Evolutionary conservation across 2,797 vertebrate genomes (phyloP).

Genomic region (Okamejei kenojei): DNA sequence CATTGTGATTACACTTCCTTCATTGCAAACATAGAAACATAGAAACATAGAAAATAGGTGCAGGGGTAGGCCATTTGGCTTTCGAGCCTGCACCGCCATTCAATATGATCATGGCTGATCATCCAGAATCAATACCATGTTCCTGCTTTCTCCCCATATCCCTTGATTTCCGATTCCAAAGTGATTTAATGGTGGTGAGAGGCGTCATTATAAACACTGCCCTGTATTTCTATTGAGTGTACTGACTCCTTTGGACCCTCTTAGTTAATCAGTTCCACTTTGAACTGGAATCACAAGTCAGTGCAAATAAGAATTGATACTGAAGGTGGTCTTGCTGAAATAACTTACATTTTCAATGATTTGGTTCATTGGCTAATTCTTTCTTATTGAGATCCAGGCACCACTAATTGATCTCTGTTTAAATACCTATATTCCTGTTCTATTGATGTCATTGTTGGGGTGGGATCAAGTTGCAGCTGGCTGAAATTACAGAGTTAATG

Average conservation of each 20-base stretch:
- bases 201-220: no score
- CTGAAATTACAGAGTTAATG: background rate
- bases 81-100: no score
- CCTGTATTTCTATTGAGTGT: no score
- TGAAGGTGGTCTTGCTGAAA: background rate
- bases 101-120: no score
- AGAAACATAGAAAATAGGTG: no score
- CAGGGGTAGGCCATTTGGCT: no score
- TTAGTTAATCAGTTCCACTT: background rate
- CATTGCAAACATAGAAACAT: no score
- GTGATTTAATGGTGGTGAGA: no score
- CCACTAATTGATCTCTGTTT: background rate
- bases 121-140: no score
- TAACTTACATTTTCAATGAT: background rate
- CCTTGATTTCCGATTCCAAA: no score
- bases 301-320: background rate
- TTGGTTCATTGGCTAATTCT: background rate
- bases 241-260: background rate
- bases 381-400: background rate
- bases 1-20: no score
- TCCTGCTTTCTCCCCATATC: no score
- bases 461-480: background rate
- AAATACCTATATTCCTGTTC: background rate
- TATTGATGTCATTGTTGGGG: background rate
- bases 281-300: background rate